Percentiles rank a stretch among this genome's conserved stretches.
Evolutionary conservation across 1,140 invertebrate species (phyloP).

Genomic region (Drosophila lacteicornis): DNA sequence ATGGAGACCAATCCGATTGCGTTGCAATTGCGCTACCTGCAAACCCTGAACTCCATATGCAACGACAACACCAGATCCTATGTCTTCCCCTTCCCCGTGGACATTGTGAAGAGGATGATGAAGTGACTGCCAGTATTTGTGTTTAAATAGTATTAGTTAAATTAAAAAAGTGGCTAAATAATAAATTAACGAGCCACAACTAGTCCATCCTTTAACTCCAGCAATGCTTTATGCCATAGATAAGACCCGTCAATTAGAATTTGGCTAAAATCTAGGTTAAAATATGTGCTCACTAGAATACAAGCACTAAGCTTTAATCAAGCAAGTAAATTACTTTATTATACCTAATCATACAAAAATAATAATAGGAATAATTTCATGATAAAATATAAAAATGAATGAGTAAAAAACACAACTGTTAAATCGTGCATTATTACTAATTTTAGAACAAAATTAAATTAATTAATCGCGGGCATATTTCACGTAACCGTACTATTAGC

Average conservation of each 20-base stretch:
- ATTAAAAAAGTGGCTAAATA: background rate
- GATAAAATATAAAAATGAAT: no score
- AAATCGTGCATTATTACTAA: background rate
- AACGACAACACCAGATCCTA: conserved; percentile 57
- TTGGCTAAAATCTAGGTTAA: background rate
- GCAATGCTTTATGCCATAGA: conserved; percentile 11
- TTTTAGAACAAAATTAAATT: background rate
- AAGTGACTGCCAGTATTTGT: conserved; percentile 21
- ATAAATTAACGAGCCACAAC: background rate
- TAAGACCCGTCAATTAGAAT: background rate
- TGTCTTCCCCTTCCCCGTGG: conserved; percentile 67
- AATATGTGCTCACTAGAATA: background rate
- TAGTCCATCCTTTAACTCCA: conserved; percentile 15
- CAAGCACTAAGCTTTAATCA: background rate
- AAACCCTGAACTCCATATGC: conserved; percentile 94
- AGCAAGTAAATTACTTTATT: background rate
- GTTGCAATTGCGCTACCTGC: conserved; percentile 84
- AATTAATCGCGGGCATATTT: no score
- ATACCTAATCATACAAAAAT: background rate
- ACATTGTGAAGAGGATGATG: conserved; percentile 50
- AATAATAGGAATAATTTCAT: no score
- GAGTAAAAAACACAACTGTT: background rate
- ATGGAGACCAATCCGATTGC: conserved; percentile 93
- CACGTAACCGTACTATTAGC: background rate
- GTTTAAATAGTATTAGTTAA: background rate